Base-by-base conservation (phyloP, 2,797 vertebrate species). In the Argyrosomus regius region DNA sequence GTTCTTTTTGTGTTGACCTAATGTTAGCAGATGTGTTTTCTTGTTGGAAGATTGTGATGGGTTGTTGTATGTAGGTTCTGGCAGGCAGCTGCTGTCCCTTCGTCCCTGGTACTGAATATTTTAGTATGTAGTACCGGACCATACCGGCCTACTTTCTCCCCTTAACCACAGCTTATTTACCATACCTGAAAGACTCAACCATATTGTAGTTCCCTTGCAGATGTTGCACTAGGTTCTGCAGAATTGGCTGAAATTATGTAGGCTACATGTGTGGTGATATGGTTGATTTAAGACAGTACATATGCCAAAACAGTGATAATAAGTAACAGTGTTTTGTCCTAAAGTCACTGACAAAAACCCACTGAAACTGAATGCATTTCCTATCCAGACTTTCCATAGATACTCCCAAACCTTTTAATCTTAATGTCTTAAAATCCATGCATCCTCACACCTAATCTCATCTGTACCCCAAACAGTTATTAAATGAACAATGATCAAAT, bases 361-460 rank as follows among this genome's bases (percentile, higher is more conserved):
- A 56, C 1, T 31, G 13, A 63, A 62, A 31, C 1, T 8, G 6
- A 16, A 14, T 45, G 43, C 24, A 53, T 53, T 53, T n/a, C 26
- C 6, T 61, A 5, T 35, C 2, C 1, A 13, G 39, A 9, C 10
- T 62, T 67, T 11, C 24, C 22, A 22, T 58, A 49, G 26, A 77
- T 45, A 22, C 53, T 63, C 48, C n/a, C 18, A 67, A 46, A 69
- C 49, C 58, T 35, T 78, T 88, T 60, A 80, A 78, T 58, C 63
- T 39, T 39, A 82, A 69, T 77, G 35, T 76, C 43, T 72, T 75
- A 17, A 62, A 72, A 54, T 80, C 79, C 67, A 43, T 31, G 31
- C 31, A 31, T 64, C 60, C 61, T 70, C 72, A 72, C 65, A 72
- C 72, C 60, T 80, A 74, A 76, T 80, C 48, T 68, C 72, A 73